phyloP scores from a whole-genome alignment of 2,113 vertebrate species.

The Tursiops truncatus region DNA sequence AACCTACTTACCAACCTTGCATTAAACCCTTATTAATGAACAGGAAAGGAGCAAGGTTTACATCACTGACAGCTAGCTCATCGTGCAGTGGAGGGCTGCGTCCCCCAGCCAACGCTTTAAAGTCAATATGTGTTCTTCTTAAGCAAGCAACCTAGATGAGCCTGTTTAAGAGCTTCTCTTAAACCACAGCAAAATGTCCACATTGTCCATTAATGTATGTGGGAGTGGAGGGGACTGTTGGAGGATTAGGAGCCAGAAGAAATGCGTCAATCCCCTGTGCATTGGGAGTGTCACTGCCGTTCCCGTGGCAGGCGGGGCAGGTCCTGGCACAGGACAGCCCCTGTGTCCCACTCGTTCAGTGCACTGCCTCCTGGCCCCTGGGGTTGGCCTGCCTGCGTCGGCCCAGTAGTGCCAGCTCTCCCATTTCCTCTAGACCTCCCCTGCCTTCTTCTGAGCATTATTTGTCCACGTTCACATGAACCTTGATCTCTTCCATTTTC shows the following conservation, averaged over 20 bases:
- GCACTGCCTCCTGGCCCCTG: background rate
- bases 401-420: background rate
- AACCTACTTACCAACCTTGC: background rate
- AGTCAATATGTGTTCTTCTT: background rate
- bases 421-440: background rate
- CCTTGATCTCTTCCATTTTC: background rate
- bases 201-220: accelerated
- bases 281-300: accelerated
- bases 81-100: accelerated
- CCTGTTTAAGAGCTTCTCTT: background rate
- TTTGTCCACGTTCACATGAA: background rate
- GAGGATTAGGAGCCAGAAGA: background rate
- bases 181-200: background rate
- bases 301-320: background rate
- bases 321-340: background rate
- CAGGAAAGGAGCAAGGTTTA: background rate
- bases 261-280: background rate
- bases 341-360: background rate
- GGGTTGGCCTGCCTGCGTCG: accelerated
- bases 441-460: background rate
- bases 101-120: background rate
- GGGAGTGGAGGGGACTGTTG: background rate
- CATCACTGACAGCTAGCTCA: no score
- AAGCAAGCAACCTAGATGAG: background rate
- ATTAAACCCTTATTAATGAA: background rate